phyloP scores from a whole-genome alignment of 2,113 vertebrate genomes.

The Petaurus breviceps region DNA sequence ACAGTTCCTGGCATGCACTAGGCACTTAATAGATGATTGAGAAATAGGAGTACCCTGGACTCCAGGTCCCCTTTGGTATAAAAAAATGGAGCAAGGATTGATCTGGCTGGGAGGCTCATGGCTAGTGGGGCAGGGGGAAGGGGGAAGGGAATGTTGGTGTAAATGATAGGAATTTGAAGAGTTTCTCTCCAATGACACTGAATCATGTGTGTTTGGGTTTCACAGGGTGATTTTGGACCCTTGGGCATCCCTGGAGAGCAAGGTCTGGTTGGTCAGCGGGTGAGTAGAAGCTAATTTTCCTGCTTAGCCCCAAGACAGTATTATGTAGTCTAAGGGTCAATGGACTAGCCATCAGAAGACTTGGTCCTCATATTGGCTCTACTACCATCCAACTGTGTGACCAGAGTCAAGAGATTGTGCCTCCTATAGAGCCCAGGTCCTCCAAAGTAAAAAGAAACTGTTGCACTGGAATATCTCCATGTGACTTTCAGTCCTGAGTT shows the following conservation, averaged over 20 bases:
- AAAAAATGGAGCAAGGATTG: not conserved
- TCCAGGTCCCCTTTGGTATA: not conserved
- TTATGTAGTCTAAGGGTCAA: not conserved
- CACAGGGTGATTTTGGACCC: conserved; percentile 90
- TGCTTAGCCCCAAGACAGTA: not conserved
- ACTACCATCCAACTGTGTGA: not conserved
- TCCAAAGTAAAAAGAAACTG: not conserved
- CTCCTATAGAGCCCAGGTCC: not conserved
- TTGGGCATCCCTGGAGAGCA: conserved; percentile 90
- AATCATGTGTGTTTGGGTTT: conserved; percentile 55
- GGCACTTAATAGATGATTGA: not conserved
- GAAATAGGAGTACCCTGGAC: not conserved
- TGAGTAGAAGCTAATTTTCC: conserved; percentile 78
- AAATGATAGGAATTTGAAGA: not conserved
- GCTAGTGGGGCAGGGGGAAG: not conserved
- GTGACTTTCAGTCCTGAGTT: not conserved
- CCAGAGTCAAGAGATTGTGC: not conserved
- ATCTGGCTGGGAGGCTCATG: not conserved
- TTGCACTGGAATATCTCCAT: not conserved
- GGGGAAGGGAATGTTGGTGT: not conserved
- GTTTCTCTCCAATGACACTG: not conserved
- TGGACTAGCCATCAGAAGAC: not conserved
- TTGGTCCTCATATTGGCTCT: not conserved
- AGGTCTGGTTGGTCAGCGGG: conserved; percentile 92
- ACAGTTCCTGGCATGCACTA: not conserved